These are phyloP conservation scores for Orchesella cincta DNA, from an alignment of 1,140 invertebrate species.

Conservation along the genomic window DNA sequence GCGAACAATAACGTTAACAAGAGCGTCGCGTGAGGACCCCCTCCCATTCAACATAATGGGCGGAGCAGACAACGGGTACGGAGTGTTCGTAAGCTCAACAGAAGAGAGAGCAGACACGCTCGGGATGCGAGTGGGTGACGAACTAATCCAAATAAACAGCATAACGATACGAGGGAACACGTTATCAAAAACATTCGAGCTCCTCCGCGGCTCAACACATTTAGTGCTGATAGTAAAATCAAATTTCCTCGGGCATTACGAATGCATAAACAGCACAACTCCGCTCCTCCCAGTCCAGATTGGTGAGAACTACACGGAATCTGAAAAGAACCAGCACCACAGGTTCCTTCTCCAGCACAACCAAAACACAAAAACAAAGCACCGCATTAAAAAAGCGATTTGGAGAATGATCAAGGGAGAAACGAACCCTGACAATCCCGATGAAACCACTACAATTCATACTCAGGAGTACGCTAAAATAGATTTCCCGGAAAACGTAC, in stretches of 20 bases:
- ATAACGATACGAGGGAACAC: slow-evolving; percentile 91
- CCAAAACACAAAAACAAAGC: slow-evolving; percentile 24
- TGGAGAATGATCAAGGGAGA: slow-evolving; percentile 91
- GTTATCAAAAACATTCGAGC: slow-evolving; percentile 85
- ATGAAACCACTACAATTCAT: slow-evolving; percentile 51
- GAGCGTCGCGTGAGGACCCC: slow-evolving; percentile 86
- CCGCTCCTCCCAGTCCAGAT: slow-evolving; percentile 23
- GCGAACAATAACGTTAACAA: slow-evolving; percentile 84
- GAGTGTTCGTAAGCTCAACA: slow-evolving; percentile 88
- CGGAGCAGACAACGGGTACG: slow-evolving; percentile 86
- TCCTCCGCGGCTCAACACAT: slow-evolving; percentile 90
- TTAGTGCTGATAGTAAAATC: slow-evolving; percentile 95
- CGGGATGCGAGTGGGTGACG: slow-evolving; percentile 95
- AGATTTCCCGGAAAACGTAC: slow-evolving; percentile 71
- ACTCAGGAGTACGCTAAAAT: slow-evolving; percentile 50
- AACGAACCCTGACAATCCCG: too few relatives aligned
- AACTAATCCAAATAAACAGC: slow-evolving; percentile 96
- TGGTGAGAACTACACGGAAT: not conserved
- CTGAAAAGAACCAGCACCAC: slow-evolving; percentile 6
- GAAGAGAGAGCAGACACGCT: not conserved
- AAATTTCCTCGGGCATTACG: slow-evolving; percentile 71
- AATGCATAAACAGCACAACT: slow-evolving; percentile 40
- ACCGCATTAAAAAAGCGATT: slow-evolving; percentile 59
- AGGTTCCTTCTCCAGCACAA: slow-evolving; percentile 5
- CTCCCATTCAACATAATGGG: slow-evolving; percentile 91